Conservation (phyloP, 2,113 vertebrate genomes). For the Erinaceus europaeus region DNA sequence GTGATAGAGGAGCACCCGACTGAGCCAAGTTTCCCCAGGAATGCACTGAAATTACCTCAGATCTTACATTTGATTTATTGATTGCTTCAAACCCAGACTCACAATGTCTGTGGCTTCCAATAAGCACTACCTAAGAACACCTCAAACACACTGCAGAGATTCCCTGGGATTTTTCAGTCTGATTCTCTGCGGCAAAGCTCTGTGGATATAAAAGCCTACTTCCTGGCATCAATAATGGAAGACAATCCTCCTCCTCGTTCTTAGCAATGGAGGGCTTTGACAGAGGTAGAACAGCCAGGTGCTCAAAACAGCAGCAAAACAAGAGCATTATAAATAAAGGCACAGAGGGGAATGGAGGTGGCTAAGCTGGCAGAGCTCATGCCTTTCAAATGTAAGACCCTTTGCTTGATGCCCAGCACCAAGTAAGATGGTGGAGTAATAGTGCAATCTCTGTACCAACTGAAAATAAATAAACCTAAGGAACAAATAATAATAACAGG, state of each 20-base stretch:
- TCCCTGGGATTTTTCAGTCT: neutral
- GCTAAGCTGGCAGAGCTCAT: neutral
- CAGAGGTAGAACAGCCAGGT: neutral
- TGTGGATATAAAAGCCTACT: neutral
- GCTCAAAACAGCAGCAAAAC: neutral
- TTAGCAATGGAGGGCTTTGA: neutral
- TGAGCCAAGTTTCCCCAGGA: slow-evolving; percentile 64
- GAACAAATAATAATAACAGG: neutral
- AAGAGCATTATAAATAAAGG: neutral
- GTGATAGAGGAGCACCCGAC: slow-evolving; percentile 58
- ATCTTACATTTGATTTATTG: slow-evolving; percentile 78
- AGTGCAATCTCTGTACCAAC: too few relatives aligned
- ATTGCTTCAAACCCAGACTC: slow-evolving; percentile 73
- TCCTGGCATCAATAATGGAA: neutral
- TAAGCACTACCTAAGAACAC: slow-evolving; percentile 48
- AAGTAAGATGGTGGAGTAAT: too few relatives aligned
- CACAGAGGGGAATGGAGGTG: neutral
- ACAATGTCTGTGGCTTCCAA: slow-evolving; percentile 59
- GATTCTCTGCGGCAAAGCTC: neutral
- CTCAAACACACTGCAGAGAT: slow-evolving; percentile 15
- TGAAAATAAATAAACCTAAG: too few relatives aligned
- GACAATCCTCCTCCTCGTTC: neutral
- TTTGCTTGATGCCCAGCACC: neutral
- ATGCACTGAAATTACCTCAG: slow-evolving; percentile 66
- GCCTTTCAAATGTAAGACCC: neutral